Conservation (phyloP, 2,888 invertebrate genomes). For the Spodoptera littoralis region DNA sequence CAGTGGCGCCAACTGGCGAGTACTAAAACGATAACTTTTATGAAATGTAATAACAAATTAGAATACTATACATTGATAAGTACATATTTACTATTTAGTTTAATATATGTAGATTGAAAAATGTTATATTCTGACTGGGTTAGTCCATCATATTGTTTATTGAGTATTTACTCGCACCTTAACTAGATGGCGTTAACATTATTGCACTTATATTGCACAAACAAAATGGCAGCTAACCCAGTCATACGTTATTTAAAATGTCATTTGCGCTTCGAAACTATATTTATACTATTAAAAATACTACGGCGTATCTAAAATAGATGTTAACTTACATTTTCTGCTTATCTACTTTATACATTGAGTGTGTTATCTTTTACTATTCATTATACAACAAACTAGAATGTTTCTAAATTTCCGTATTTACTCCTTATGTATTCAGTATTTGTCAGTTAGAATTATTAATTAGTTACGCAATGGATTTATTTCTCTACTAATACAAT, state of each 20-base stretch:
- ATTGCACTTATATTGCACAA: background rate
- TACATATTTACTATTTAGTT: slow-evolving; percentile 32
- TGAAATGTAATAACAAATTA: too few species aligned
- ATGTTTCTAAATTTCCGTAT: slow-evolving; percentile 6
- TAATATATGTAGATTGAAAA: slow-evolving; percentile 44
- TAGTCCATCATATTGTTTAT: slow-evolving; percentile 5
- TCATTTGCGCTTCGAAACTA: slow-evolving; percentile 65
- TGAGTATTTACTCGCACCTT: too few species aligned
- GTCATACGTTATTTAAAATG: slow-evolving; percentile 46
- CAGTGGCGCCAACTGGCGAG: too few species aligned
- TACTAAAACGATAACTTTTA: too few species aligned
- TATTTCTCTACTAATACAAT: too few species aligned
- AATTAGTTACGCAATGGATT: slow-evolving; percentile 11
- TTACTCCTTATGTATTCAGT: slow-evolving; percentile 12
- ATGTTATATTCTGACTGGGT: slow-evolving; percentile 24
- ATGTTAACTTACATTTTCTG: slow-evolving; percentile 51
- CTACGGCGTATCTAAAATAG: slow-evolving; percentile 74
- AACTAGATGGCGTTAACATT: background rate
- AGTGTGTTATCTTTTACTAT: slow-evolving; percentile 7
- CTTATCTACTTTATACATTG: slow-evolving; percentile 40
- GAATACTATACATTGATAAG: slow-evolving; percentile 25
- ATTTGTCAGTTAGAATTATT: background rate
- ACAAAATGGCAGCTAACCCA: slow-evolving; percentile 16
- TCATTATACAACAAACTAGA: slow-evolving; percentile 6
- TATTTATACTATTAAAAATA: slow-evolving; percentile 49